Percentiles rank a stretch among this genome's conserved stretches.
Conservation (phyloP, 2,113 vertebrate genomes). For the Motacilla tschutschensis region DNA sequence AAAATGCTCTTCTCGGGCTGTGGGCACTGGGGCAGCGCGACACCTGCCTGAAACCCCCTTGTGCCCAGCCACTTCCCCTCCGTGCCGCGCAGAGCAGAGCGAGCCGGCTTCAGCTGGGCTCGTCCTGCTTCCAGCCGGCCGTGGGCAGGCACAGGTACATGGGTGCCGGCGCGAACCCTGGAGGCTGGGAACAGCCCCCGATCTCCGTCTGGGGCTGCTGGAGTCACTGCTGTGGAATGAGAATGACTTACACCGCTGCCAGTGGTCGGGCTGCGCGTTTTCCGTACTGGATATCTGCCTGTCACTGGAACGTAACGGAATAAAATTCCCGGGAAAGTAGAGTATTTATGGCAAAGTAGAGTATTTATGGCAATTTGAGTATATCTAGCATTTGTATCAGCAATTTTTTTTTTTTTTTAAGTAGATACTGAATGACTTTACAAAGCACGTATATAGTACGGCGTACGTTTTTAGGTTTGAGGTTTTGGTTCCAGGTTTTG, state of each 20-base stretch:
- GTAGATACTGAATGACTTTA: not conserved
- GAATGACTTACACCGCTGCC: fast-evolving
- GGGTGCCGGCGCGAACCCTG: not conserved
- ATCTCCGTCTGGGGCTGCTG: fast-evolving
- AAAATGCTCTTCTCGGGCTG: no score
- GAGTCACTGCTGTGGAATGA: not conserved
- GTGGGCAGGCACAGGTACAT: fast-evolving
- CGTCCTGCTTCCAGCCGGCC: fast-evolving
- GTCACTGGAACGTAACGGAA: not conserved
- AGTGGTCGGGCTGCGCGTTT: fast-evolving
- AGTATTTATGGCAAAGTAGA: no score
- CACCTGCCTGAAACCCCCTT: not conserved
- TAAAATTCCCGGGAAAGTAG: not conserved
- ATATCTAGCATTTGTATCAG: not conserved
- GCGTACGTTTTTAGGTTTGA: not conserved
- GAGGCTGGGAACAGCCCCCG: fast-evolving
- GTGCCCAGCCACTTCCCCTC: fast-evolving
- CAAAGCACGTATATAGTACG: not conserved
- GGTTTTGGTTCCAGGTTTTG: not conserved
- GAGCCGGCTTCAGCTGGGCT: not conserved
- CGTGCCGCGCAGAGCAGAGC: fast-evolving
- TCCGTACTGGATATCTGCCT: fast-evolving
- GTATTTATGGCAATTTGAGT: not conserved
- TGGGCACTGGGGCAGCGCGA: not conserved
- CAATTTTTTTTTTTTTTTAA: not conserved